Evolutionary conservation across 2,797 vertebrate species (phyloP), one percentile per base, ranked within the genome.

Genomic region (Acanthurus lineatus): DNA sequence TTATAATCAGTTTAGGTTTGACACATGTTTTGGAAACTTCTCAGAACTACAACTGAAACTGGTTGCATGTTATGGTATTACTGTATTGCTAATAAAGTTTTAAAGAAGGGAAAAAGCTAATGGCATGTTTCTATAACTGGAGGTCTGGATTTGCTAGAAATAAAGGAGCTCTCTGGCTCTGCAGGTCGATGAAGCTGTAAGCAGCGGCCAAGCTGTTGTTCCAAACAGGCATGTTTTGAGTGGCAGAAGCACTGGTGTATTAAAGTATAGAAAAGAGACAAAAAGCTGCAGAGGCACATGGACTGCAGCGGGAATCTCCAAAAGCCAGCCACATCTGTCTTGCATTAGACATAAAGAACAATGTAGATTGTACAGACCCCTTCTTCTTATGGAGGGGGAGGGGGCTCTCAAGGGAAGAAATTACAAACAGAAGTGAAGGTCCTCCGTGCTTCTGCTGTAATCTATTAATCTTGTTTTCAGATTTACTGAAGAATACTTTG

Each of bases 301-400:
- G 85, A 73, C 76, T 73, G 85, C 69, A 83, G 45, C 72, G 76
- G 54, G 87, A 90, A 87, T 83, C 88, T 81, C 87, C 77, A 85
- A 56, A 79, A 91, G 87, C 80, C 54, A 32, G 80, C 74, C 86
- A 94, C 95, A 96, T 95, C 94, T 96, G 95, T 86, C 85, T 93
- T 87, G 75, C 87, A 90, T 96, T 95, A 95, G 77, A 90, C 89
- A 87, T 93, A 93, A 93, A 91, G 92, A 93, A 94, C 92, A 94
- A 93, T 92, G 92, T 83, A 90, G 86, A 91, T 91, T 87, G 82
- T 81, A 89, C 85, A 88, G 88, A 89, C 86, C 82, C 89, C 84
- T 88, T 89, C 85, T 85, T 90, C 89, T 85, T 76, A 45, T 65
- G 84, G 66, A 86, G 86, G 89, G 87, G 86, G 89, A 86, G 88